Evolutionary conservation across 1,140 invertebrate genomes (phyloP).

Genomic region (Bradysia coprophila): DNA sequence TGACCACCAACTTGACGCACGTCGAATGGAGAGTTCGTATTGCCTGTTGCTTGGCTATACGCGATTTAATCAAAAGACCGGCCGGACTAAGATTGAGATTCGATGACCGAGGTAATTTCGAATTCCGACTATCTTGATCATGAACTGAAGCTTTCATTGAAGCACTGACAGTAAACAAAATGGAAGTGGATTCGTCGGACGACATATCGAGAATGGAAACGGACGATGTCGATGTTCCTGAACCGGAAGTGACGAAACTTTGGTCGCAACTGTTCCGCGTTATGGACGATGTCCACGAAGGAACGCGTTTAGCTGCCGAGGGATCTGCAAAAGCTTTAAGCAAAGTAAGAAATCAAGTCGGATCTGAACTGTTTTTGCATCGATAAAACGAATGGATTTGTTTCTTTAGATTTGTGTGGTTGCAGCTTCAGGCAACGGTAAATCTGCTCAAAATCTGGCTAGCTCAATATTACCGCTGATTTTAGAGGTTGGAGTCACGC

Average conservation of each 20-base stretch:
- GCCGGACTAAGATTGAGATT: conserved; percentile 19
- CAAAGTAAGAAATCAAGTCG: conserved; percentile 51
- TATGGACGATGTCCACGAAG: conserved; percentile 87
- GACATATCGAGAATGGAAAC: conserved; percentile 5
- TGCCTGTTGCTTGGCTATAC: conserved; percentile 72
- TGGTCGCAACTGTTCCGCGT: conserved; percentile 75
- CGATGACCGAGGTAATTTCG: conserved; percentile 9
- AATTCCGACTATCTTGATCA: no score
- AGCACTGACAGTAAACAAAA: background rate
- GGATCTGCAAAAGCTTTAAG: conserved; percentile 57
- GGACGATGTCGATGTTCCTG: conserved; percentile 14
- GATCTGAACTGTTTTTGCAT: no score
- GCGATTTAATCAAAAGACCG: conserved; percentile 52
- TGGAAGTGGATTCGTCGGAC: background rate
- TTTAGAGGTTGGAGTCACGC: conserved; percentile 57
- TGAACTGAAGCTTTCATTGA: no score
- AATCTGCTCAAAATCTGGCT: conserved; percentile 57
- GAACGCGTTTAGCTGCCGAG: conserved; percentile 60
- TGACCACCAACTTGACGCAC: conserved; percentile 62
- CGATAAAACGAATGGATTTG: no score
- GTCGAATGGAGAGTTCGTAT: conserved; percentile 76
- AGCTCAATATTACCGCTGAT: conserved; percentile 61
- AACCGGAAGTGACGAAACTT: conserved; percentile 40
- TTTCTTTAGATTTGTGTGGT: conserved; percentile 48
- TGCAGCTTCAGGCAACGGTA: conserved; percentile 55